Base-by-base conservation (phyloP, 2,888 invertebrate species). In the Pterobdella sp. region DNA sequence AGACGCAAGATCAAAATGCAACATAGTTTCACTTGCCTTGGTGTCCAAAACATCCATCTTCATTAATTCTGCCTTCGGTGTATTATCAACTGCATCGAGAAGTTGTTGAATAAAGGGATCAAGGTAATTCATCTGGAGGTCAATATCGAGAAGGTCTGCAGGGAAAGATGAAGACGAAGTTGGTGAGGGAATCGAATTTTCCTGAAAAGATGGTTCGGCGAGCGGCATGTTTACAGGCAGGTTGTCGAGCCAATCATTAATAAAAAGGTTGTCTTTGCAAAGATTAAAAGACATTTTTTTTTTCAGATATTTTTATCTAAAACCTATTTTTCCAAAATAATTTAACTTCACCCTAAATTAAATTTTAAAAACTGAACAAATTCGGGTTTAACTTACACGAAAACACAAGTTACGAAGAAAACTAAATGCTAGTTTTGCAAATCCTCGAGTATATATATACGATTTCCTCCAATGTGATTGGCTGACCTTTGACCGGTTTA, bases 401-500 rank as follows among this genome's bases (percentile, higher is more conserved):
- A 22, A 56, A 56, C n/a, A 26, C 10, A 56, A n/a, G 22, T 7
- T 42, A 7, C 22, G 10, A 42, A 42, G 49, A 42, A 42, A 42
- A 42, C 22, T 22, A 42, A 42, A 42, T 22, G 7, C 7, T 14
- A 56, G n/a, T n/a, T 22, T 26, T 26, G 4, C 26, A 56, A 3
- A 4, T 18, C n/a, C 26, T 22, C 60, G 60, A 56, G 7, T 22
- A 14, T 56, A 26, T 56, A 56, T 56, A 56, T 56, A 56, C 14
- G 4, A 22, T 22, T 3, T 26, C 4, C 4, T 3, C 4, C 26
- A 26, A 4, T n/a, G 14, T 56, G 60, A 56, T 56, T 56, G 60
- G 60, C 60, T 56, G 26, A 56, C 60, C 60, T 56, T 56, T 56
- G 60, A 56, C 60, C 60, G 60, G n/a, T 56, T 56, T 56, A 7